phyloP scores from a whole-genome alignment of 2,888 invertebrate species.

The Leptopilina drosophilae region DNA sequence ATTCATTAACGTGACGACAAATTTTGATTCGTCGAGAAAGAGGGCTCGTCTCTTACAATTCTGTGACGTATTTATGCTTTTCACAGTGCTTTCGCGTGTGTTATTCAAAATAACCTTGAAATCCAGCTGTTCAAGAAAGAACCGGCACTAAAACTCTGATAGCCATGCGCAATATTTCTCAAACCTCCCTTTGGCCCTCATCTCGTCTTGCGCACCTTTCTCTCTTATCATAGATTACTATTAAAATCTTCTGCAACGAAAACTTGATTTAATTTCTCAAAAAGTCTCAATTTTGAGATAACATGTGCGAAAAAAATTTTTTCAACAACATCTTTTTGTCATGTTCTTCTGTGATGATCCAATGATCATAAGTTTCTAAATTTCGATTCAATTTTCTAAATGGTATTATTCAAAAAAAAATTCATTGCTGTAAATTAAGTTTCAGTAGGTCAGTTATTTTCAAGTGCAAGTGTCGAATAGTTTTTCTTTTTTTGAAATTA shows the following conservation, averaged over 20 bases:
- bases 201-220: slow-evolving; percentile 44
- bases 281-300: background rate
- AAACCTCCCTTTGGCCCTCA: slow-evolving; percentile 43
- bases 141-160: slow-evolving; percentile 45
- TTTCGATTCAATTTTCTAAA: background rate
- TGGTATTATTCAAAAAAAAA: too few species aligned
- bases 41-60: slow-evolving; percentile 63
- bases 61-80: slow-evolving; percentile 62
- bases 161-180: slow-evolving; percentile 40
- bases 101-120: slow-evolving; percentile 68
- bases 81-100: slow-evolving; percentile 55
- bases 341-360: background rate
- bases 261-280: background rate
- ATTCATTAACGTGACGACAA: slow-evolving; percentile 31
- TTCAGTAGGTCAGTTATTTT: too few species aligned
- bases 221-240: slow-evolving; percentile 40
- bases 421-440: too few species aligned
- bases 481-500: too few species aligned
- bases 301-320: background rate
- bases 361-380: background rate
- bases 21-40: slow-evolving; percentile 63
- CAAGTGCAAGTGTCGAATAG: too few species aligned
- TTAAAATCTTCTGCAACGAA: background rate
- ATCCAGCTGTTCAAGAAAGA: slow-evolving; percentile 66
- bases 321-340: background rate